A percentile compares a stretch with the other conserved stretches of the same genome.
These are phyloP conservation scores for Formica aserva DNA, from an alignment of 2,888 invertebrate genomes.

Conservation along the genomic window DNA sequence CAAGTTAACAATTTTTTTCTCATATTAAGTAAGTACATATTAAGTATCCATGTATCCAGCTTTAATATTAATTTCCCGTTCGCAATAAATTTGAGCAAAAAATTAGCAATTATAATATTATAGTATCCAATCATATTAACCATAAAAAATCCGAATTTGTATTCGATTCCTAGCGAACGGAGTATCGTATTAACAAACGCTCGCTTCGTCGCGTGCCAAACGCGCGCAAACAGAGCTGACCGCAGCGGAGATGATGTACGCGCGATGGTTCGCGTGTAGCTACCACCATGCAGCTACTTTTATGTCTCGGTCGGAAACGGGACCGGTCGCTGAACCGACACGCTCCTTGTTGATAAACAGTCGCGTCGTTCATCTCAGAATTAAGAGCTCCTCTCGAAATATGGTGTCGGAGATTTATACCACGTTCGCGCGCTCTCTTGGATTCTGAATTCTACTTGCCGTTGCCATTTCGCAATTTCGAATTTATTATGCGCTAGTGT, in stretches of 20 bases:
- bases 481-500: slow-evolving; percentile 31
- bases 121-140: neutral
- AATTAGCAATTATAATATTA: slow-evolving; percentile 4
- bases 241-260: slow-evolving; percentile 26
- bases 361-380: slow-evolving; percentile 46
- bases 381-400: slow-evolving; percentile 45
- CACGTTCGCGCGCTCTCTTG: neutral
- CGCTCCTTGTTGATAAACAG: slow-evolving; percentile 49
- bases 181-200: neutral
- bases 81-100: neutral
- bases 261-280: neutral
- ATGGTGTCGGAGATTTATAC: slow-evolving; percentile 40
- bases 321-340: slow-evolving; percentile 44
- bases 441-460: neutral
- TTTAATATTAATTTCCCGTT: neutral
- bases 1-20: too few relatives aligned
- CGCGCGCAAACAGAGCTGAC: slow-evolving; percentile 18
- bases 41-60: neutral
- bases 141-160: neutral
- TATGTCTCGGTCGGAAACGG: slow-evolving; percentile 38
- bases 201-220: slow-evolving; percentile 17
- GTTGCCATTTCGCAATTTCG: slow-evolving; percentile 14
- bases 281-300: slow-evolving; percentile 33
- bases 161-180: neutral
- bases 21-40: neutral